Evolutionary conservation across 2,888 invertebrate genomes (phyloP).

Genomic region (Spodoptera littoralis): DNA sequence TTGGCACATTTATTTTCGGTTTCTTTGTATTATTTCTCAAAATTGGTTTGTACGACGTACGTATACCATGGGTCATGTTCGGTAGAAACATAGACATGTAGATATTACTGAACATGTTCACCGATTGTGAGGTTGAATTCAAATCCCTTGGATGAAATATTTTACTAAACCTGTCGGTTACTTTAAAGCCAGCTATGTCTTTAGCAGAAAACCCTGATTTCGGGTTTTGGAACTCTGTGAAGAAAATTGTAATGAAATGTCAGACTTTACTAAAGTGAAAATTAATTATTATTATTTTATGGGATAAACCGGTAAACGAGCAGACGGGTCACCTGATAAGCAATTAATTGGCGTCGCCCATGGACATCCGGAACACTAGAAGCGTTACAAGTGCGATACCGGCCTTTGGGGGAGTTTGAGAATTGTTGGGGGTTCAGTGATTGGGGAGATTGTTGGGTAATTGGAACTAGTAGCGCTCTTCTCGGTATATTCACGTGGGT

Average conservation of each 20-base stretch:
- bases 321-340: no score
- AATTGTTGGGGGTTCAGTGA: no score
- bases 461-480: no score
- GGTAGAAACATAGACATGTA: constrained; percentile 32
- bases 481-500: no score
- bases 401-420: no score
- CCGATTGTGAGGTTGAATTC: background rate
- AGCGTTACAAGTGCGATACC: no score
- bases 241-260: background rate
- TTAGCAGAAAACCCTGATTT: background rate
- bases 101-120: constrained; percentile 44
- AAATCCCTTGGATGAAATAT: constrained; percentile 26
- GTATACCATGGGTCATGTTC: constrained; percentile 1
- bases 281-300: no score
- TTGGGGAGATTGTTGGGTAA: no score
- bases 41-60: constrained; percentile 10
- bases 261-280: no score
- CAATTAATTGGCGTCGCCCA: no score
- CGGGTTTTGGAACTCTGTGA: constrained; percentile 15
- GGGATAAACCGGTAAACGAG: no score
- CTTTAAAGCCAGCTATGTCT: constrained; percentile 22
- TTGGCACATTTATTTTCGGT: constrained; percentile 3
- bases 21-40: background rate
- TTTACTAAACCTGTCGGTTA: constrained; percentile 5
- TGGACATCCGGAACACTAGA: no score